Base-by-base conservation (phyloP, 1,140 invertebrate genomes). In the Micrasema minimum region DNA sequence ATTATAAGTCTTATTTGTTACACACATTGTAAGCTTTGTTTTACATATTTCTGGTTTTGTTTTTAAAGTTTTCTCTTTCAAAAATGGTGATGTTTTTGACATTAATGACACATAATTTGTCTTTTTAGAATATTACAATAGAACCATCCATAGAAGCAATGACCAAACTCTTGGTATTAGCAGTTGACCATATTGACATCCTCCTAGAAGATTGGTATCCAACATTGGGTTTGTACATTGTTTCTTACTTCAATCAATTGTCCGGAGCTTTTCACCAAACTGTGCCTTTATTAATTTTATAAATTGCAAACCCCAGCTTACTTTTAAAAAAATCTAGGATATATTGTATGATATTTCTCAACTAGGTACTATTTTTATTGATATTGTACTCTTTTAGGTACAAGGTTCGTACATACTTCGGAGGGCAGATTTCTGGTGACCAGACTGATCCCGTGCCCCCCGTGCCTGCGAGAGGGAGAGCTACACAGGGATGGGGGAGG, bases 201-300 rank as follows among this genome's bases (percentile, higher is more conserved):
- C 82, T 99, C 20, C 82, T 99, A 0, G 98, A 99, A 81, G 98
- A 99, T 81, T 99, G 98, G 97, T 99, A 97, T 84, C 96, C 96
- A 0, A 95, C 95, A 0, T 84, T 97, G 48, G 92, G 83, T 84
- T 22, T 31, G 51, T 48, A 10, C 18, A 7, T 48, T 48, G n/a
- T n/a, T 45, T 45, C 43, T 45, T 45, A 45, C 18, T 43, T 43
- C 16, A 43, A 43, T n/a, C 41, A 43, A 43, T n/a, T 43, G 38
- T 14, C 16, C 41, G n/a, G n/a, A 45, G n/a, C 9, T 45, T 16
- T 45, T 45, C n/a, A 16, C 18, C n/a, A 45, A 1, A 6, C 9
- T 14, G n/a, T 26, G 50, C 23, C n/a, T 12, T 16, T 45, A 1
- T 14, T 6, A n/a, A 45, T 43, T 1, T 14, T 7, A n/a, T 7